Base-by-base conservation (phyloP, 2,888 invertebrate species). In the Malachius bipustulatus region DNA sequence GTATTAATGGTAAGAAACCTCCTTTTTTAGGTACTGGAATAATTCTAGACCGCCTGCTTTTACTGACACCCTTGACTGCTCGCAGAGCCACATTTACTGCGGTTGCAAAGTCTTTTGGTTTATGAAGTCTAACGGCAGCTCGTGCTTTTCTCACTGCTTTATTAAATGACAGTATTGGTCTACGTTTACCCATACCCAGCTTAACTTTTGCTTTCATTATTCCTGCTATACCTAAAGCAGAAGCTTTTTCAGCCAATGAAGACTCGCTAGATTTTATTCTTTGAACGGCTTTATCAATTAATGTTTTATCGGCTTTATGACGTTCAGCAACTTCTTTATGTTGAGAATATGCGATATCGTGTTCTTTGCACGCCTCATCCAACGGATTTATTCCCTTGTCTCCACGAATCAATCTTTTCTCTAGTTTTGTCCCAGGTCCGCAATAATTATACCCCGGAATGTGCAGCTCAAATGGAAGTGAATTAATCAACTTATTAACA, bases 251-350 rank as follows among this genome's bases (percentile, higher is more conserved):
- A 2, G 48, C 45, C 1, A 48, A 12, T 13, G 34, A 39, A 3
- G 49, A 38, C 35, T 54, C 50, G 30, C 31, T 35, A 11, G 52
- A 39, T 15, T 37, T 35, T 12, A 50, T 41, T 12, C 47, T 44
- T 33, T 49, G 16, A 41, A 26, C 41, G 16, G 50, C 56, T 44
- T 44, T 49, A 16, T 54, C 44, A 4, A 44, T 42, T n/a, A 61
- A 43, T 16, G 48, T 30, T 38, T 47, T 39, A 47, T 63, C 60
- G 3, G 59, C 60, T 32, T 40, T 42, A 37, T 59, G 51, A 32
- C 57, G 44, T 29, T 45, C 39, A 13, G 26, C 13, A 28, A 52
- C 33, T 37, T 43, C 35, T 13, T 28, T 39, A 13, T 31, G 11
- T 27, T 42, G 30, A 44, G 26, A 29, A 37, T 50, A 49, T 4